A percentile compares a stretch with the other conserved stretches of the same genome.
Conservation (phyloP, 2,888 invertebrate species). For the Cyrtodaria siliqua region DNA sequence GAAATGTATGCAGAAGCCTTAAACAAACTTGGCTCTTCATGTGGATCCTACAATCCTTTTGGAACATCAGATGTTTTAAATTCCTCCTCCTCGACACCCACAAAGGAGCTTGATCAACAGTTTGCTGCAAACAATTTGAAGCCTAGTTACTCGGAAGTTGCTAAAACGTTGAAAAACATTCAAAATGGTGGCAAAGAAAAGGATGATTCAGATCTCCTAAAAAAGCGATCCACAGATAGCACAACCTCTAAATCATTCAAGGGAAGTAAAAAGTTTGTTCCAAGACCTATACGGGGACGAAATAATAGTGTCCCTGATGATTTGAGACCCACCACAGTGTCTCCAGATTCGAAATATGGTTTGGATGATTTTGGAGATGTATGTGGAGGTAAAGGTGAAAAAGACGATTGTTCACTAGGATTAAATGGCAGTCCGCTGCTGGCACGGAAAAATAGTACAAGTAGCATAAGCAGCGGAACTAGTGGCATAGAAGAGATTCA, state of each 20-base stretch:
- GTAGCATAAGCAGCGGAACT: slow-evolving; percentile 76
- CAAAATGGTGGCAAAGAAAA: slow-evolving; percentile 47
- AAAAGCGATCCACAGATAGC: slow-evolving; percentile 26
- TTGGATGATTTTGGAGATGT: slow-evolving; percentile 81
- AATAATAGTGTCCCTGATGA: slow-evolving; percentile 62
- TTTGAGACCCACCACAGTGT: slow-evolving; percentile 68
- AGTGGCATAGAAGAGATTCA: slow-evolving; percentile 78
- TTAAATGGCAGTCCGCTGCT: slow-evolving; percentile 65
- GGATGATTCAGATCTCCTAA: slow-evolving; percentile 25
- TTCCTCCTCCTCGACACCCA: slow-evolving; percentile 49
- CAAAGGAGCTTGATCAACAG: slow-evolving; percentile 42
- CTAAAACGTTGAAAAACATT: slow-evolving; percentile 74
- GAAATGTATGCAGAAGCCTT: slow-evolving; percentile 73
- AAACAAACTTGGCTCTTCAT: slow-evolving; percentile 67
- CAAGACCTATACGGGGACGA: slow-evolving; percentile 44
- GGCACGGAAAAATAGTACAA: slow-evolving; percentile 74
- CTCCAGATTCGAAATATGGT: slow-evolving; percentile 82
- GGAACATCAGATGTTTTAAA: slow-evolving; percentile 66
- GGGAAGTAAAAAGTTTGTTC: slow-evolving; percentile 51
- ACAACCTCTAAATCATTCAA: slow-evolving; percentile 47
- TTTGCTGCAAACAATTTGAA: slow-evolving; percentile 50
- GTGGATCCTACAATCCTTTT: slow-evolving; percentile 73
- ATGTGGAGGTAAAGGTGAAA: slow-evolving; percentile 52
- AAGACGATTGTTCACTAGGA: slow-evolving; percentile 62
- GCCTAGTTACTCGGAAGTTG: slow-evolving; percentile 81